Conservation (phyloP, 2,113 vertebrate genomes). For the Microcebus lehilahytsara region DNA sequence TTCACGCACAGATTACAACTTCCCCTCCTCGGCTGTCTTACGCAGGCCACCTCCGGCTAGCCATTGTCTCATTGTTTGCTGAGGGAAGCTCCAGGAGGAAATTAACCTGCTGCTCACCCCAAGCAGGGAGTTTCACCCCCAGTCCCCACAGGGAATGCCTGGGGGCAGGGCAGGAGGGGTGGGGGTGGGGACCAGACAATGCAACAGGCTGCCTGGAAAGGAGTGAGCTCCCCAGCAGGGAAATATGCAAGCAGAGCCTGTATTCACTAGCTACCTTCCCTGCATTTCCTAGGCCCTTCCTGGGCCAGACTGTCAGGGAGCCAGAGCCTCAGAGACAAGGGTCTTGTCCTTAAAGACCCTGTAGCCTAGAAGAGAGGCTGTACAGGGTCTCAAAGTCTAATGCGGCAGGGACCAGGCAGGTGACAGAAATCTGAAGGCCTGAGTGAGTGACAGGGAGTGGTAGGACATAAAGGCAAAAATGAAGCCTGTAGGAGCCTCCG, state of each 20-base stretch:
- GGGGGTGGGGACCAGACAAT: constrained; percentile 41
- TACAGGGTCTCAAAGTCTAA: neutral
- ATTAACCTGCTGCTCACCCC: constrained; percentile 89
- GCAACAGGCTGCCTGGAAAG: neutral
- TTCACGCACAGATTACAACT: constrained; percentile 87
- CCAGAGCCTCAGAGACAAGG: neutral
- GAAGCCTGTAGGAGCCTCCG: neutral
- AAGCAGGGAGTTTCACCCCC: constrained; percentile 82
- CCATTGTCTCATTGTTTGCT: constrained; percentile 90
- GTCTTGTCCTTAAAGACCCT: neutral
- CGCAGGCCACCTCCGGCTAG: constrained; percentile 86
- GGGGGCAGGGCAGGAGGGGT: constrained; percentile 6
- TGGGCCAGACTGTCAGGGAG: neutral
- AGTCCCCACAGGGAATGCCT: constrained; percentile 72
- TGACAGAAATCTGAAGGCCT: neutral
- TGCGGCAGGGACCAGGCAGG: neutral
- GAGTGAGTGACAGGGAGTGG: neutral
- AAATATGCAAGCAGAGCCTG: neutral
- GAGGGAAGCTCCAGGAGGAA: constrained; percentile 89
- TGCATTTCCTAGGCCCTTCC: neutral
- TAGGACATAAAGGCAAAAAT: neutral
- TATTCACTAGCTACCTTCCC: neutral
- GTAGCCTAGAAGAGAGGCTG: neutral
- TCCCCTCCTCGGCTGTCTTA: constrained; percentile 84
- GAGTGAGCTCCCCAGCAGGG: constrained; percentile 4